phyloP scores from a whole-genome alignment of 2,888 invertebrate genomes.

The Drosophila sordidula region DNA sequence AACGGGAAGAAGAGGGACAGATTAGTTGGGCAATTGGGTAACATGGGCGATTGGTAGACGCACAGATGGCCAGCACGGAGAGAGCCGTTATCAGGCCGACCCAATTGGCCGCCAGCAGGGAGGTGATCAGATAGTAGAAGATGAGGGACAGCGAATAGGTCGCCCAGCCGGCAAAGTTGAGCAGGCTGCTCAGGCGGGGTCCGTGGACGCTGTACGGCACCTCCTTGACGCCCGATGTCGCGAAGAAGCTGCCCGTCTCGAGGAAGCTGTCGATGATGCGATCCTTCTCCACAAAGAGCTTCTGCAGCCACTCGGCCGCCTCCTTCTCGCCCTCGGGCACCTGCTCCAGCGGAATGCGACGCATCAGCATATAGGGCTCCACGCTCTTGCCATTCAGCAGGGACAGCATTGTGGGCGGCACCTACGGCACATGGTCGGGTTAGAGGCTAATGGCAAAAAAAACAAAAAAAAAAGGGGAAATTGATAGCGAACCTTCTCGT shows the following conservation, averaged over 20 bases:
- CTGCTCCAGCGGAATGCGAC: conserved; percentile 92
- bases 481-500: conserved; percentile 86
- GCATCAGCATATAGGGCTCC: conserved; percentile 91
- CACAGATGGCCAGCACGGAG: conserved; percentile 90
- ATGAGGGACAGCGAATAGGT: conserved; percentile 76
- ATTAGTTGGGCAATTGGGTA: neutral
- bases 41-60: conserved; percentile 85
- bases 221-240: conserved; percentile 89
- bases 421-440: conserved; percentile 82
- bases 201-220: conserved; percentile 87
- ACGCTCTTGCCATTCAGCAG: conserved; percentile 90
- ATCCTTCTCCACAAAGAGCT: conserved; percentile 93
- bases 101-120: conserved; percentile 86
- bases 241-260: conserved; percentile 90
- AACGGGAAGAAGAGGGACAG: conserved; percentile 27
- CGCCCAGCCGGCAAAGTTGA: conserved; percentile 90
- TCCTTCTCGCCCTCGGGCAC: conserved; percentile 90
- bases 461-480: too few species aligned
- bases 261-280: conserved; percentile 84
- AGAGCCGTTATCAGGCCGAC: conserved; percentile 76
- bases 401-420: conserved; percentile 91
- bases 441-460: too few species aligned
- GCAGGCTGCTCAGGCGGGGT: conserved; percentile 88
- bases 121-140: conserved; percentile 78
- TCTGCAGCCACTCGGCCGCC: conserved; percentile 92